These are phyloP conservation scores for Helobdella robusta DNA, from an alignment of 2,888 invertebrate species.

Conservation along the genomic window DNA sequence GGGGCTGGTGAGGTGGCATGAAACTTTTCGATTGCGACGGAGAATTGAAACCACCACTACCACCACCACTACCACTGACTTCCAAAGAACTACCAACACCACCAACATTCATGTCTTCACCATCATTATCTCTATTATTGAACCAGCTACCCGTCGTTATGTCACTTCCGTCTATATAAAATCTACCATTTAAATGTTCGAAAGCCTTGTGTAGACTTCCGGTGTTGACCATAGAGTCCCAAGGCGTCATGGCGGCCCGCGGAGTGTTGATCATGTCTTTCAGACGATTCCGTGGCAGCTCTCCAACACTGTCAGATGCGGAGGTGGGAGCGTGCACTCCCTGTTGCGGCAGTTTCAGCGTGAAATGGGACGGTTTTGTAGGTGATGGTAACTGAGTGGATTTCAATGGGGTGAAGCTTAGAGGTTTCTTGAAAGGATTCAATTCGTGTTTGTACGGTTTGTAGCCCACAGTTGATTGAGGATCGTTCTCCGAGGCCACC, in stretches of 20 bases:
- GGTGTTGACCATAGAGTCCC: conserved; percentile 30
- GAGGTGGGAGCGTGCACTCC: not conserved
- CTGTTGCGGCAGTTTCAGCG: not conserved
- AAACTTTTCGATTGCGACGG: too few relatives aligned
- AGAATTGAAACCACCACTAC: too few relatives aligned
- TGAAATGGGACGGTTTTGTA: not conserved
- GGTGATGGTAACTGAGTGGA: not conserved
- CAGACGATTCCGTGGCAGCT: conserved; percentile 27
- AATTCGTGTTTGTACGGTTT: conserved; percentile 7
- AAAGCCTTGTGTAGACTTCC: conserved; percentile 59
- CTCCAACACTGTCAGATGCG: too few relatives aligned
- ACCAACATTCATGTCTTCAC: too few relatives aligned
- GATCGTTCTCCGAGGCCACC: conserved; percentile 59
- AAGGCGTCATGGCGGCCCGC: conserved; percentile 30
- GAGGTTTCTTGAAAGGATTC: not conserved
- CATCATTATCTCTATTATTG: too few relatives aligned
- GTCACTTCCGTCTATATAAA: too few relatives aligned
- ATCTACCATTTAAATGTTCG: conserved; percentile 49
- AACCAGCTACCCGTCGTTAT: too few relatives aligned
- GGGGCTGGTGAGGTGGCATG: too few relatives aligned
- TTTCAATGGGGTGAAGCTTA: not conserved
- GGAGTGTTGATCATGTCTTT: conserved; percentile 32
- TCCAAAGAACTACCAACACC: too few relatives aligned
- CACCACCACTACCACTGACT: too few relatives aligned
- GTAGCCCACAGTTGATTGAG: not conserved